Conservation (phyloP, 2,888 invertebrate genomes). For the Tipula confusa region DNA sequence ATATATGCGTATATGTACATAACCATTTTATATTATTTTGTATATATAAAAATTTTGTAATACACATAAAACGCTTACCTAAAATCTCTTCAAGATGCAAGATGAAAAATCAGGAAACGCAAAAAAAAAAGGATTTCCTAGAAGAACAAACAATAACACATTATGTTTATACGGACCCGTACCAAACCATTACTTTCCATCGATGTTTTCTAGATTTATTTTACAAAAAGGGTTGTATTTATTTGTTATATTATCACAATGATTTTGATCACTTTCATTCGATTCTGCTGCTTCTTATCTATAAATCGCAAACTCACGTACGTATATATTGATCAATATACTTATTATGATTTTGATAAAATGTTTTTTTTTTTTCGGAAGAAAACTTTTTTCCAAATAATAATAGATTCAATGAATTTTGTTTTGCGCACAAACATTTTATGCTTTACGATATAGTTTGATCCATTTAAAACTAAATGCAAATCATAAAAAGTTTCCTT, state of each 20-base stretch:
- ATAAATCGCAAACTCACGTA: too few relatives aligned
- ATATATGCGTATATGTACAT: not conserved
- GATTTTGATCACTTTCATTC: not conserved
- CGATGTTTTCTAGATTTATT: not conserved
- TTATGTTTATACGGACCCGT: not conserved
- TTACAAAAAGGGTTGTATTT: not conserved
- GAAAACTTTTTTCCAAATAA: too few relatives aligned
- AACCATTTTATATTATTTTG: not conserved
- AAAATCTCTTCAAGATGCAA: not conserved
- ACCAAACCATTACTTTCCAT: not conserved
- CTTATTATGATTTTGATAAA: too few relatives aligned
- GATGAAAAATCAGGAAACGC: not conserved
- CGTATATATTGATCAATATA: too few relatives aligned
- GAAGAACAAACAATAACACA: not conserved
- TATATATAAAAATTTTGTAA: not conserved
- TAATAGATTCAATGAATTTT: too few relatives aligned
- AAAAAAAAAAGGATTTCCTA: not conserved
- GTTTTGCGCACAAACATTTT: too few relatives aligned
- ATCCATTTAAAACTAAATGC: too few relatives aligned
- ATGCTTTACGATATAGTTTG: too few relatives aligned
- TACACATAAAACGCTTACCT: constrained; percentile 3
- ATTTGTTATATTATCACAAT: not conserved
- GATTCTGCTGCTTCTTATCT: too few relatives aligned
- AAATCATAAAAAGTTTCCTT: too few relatives aligned
- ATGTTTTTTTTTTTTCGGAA: too few relatives aligned